Conservation (phyloP, 2,113 vertebrate species). For the Gymnorhina tibicen region DNA sequence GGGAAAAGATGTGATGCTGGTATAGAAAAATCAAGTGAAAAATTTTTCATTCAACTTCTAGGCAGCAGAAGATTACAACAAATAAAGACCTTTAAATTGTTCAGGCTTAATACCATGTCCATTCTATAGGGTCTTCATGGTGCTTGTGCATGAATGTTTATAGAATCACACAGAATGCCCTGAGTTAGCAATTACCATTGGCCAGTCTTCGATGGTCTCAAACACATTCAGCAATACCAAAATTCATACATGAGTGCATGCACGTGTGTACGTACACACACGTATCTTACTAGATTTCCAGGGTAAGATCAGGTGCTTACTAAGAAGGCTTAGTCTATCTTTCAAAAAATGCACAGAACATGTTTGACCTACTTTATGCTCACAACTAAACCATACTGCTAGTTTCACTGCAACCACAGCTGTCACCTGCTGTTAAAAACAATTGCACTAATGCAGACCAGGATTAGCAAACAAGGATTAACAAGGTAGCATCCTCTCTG, state of each 20-base stretch:
- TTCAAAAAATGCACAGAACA: background rate
- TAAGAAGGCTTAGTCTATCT: background rate
- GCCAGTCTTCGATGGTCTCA: background rate
- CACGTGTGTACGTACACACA: rapidly evolving
- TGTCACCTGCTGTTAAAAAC: slow-evolving; percentile 17
- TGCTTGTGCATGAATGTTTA: background rate
- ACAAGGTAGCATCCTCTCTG: background rate
- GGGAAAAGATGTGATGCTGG: background rate
- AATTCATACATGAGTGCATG: too few species aligned
- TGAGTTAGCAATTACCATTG: background rate
- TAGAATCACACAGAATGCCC: background rate
- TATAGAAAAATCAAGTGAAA: background rate
- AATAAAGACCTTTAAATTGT: background rate
- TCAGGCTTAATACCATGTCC: background rate
- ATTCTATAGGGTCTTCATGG: background rate
- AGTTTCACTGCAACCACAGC: background rate
- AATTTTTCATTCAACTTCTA: background rate
- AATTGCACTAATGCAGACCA: background rate
- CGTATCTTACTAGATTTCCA: background rate
- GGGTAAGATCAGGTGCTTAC: background rate
- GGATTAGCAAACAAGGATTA: slow-evolving; percentile 24
- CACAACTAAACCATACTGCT: background rate
- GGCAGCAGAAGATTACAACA: background rate
- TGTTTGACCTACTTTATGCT: background rate
- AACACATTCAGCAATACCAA: background rate